Conservation (phyloP, 1,140 invertebrate species). For the Argopecten irradians region DNA sequence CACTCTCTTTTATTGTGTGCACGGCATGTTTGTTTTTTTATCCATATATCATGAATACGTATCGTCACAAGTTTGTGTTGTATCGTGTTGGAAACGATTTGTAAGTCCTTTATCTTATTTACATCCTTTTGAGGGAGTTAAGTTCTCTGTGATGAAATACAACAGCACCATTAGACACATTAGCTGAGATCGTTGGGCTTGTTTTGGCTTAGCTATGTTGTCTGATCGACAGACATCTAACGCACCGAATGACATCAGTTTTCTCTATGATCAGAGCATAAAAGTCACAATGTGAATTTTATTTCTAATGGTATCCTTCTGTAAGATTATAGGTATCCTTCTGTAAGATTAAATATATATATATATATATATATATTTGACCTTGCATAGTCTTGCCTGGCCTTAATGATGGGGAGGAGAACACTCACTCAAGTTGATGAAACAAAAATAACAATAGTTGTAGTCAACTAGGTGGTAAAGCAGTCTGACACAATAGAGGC, state of each 20-base stretch:
- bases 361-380: no score
- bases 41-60: neutral
- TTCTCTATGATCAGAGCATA: neutral
- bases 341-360: no score
- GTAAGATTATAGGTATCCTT: no score
- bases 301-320: no score
- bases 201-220: neutral
- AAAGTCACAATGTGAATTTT: no score
- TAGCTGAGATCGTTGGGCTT: neutral
- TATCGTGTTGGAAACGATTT: constrained; percentile 8
- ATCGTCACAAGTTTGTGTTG: constrained; percentile 15
- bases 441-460: no score
- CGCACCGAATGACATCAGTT: neutral
- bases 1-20: neutral
- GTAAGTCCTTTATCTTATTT: constrained; percentile 12
- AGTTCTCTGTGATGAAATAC: neutral
- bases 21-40: neutral
- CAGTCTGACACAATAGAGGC: no score
- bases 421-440: no score
- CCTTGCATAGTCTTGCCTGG: no score
- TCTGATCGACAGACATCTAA: neutral
- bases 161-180: neutral
- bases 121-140: neutral
- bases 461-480: no score
- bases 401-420: no score